These are phyloP conservation scores for Nothobranchius furzeri DNA, from an alignment of 2,113 vertebrate species.

Conservation along the genomic window DNA sequence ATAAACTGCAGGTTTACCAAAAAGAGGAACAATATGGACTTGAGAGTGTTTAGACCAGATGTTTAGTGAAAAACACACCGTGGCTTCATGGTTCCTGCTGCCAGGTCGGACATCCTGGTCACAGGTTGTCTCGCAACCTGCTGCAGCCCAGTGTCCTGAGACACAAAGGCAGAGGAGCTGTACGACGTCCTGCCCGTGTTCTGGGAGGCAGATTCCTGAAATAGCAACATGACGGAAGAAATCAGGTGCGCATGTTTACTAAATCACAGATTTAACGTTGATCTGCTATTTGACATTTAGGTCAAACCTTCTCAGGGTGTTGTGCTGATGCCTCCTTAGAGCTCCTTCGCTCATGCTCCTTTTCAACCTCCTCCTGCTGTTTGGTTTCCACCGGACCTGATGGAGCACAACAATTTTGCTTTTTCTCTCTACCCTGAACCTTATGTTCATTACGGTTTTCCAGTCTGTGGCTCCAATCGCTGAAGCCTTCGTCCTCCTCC, in stretches of 20 bases:
- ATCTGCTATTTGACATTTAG: no score
- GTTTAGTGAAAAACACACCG: slow-evolving; percentile 22
- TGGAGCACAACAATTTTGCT: slow-evolving; percentile 3
- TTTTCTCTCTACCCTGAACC: slow-evolving; percentile 2
- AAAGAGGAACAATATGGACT: no score
- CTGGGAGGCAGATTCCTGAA: slow-evolving; percentile 42
- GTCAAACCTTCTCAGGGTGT: slow-evolving; percentile 41
- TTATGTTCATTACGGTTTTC: slow-evolving; percentile 73
- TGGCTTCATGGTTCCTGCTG: slow-evolving; percentile 44
- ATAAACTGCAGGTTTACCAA: background rate
- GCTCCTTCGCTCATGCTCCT: slow-evolving; percentile 4
- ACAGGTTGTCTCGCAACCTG: slow-evolving; percentile 17
- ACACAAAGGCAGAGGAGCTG: slow-evolving; percentile 58
- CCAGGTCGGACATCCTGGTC: slow-evolving; percentile 56
- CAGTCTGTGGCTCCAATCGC: slow-evolving; percentile 88
- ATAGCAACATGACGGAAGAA: background rate
- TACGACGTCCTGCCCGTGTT: slow-evolving; percentile 51
- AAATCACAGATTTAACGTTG: no score
- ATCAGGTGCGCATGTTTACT: no score
- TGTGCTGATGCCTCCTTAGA: slow-evolving; percentile 19
- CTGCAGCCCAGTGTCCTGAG: slow-evolving; percentile 58
- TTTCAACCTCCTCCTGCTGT: slow-evolving; percentile 28
- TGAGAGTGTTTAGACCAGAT: background rate
- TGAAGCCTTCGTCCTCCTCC: slow-evolving; percentile 92
- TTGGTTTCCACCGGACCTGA: slow-evolving; percentile 13